Base-by-base conservation (phyloP, 2,888 invertebrate species). In the Drosophila acutilabella region DNA sequence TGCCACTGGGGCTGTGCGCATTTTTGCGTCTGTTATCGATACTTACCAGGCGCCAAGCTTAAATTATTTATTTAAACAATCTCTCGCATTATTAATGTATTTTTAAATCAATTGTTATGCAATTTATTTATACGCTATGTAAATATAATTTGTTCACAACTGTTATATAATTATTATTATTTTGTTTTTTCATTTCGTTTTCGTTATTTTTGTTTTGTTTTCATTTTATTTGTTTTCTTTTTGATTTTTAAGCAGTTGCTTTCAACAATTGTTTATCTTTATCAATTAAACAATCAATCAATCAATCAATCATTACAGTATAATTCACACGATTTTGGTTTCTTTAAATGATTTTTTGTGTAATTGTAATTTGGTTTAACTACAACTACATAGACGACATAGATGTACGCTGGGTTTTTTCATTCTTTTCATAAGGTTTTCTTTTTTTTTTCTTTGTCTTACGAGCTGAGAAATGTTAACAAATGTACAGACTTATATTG, bases 111-210 rank as follows among this genome's bases (percentile, higher is more conserved):
- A 83, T 81, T 89, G 90, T 87, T 81, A 76, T 89, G 85, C 80
- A 89, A 89, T 90, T 89, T 89, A 89, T 82, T 89, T 78, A 81
- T 90, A 78, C 81, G 85, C 80, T 81, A 84, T 81, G 76, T 86
- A 80, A 83, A 81, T 88, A 76, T 88, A 81, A 89, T 83, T 89
- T 81, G 77, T 82, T 87, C 86, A 88, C 80, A 88, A 89, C 90
- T 86, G 79, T 81, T 89, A 81, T 86, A 83, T 87, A 78, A 84
- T 81, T 78, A 79, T 74, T 76, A 76, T 74, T 60, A 69, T 54
- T 23, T 23, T 23, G 5, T 23, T 23, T 70, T 80, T 57, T 52
- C 54, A 57, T 68, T 61, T 59, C 23, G 30, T 20, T 42, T 68
- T 38, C 38, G 30, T 30, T 40, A 1, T 58, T 53, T 74, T 60